Evolutionary conservation across 2,888 invertebrate genomes (phyloP).

Genomic region (Agonum fuliginosum): DNA sequence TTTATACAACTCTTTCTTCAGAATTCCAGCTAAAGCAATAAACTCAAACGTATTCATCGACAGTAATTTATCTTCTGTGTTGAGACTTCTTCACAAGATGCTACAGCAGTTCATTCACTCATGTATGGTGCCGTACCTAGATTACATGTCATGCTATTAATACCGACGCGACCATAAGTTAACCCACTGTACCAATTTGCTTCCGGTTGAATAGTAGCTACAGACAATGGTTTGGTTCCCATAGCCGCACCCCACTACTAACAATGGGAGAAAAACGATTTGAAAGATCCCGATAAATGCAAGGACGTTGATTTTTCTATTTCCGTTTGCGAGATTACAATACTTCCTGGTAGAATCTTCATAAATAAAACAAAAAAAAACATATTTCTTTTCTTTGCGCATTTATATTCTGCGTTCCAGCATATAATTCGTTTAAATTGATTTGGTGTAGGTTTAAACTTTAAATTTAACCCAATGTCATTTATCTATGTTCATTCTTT

Average conservation of each 20-base stretch:
- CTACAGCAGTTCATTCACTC: slow-evolving; percentile 34
- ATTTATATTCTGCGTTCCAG: neutral
- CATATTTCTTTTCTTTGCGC: neutral
- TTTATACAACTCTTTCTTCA: slow-evolving; percentile 8
- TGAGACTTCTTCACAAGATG: neutral
- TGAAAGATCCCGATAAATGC: slow-evolving; percentile 5
- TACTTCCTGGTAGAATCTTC: neutral
- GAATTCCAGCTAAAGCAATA: slow-evolving; percentile 12
- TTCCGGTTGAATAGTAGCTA: slow-evolving; percentile 25
- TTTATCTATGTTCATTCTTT: slow-evolving; percentile 15
- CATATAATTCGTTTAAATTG: slow-evolving; percentile 28
- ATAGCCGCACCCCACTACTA: slow-evolving; percentile 10
- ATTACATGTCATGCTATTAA: slow-evolving; percentile 42
- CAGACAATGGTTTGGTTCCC: slow-evolving; percentile 36
- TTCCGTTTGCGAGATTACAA: neutral
- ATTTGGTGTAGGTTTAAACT: slow-evolving; percentile 5
- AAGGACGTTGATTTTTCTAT: slow-evolving; percentile 21
- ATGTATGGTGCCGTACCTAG: slow-evolving; percentile 40
- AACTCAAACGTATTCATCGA: neutral
- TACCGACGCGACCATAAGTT: slow-evolving; percentile 48
- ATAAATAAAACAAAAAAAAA: slow-evolving; percentile 4
- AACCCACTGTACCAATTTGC: slow-evolving; percentile 39
- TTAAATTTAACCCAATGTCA: slow-evolving; percentile 27
- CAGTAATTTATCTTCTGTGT: slow-evolving; percentile 4
- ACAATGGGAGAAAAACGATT: neutral